phyloP scores from a whole-genome alignment of 23 tunicate genomes.

The Botrylloides violaceus region DNA sequence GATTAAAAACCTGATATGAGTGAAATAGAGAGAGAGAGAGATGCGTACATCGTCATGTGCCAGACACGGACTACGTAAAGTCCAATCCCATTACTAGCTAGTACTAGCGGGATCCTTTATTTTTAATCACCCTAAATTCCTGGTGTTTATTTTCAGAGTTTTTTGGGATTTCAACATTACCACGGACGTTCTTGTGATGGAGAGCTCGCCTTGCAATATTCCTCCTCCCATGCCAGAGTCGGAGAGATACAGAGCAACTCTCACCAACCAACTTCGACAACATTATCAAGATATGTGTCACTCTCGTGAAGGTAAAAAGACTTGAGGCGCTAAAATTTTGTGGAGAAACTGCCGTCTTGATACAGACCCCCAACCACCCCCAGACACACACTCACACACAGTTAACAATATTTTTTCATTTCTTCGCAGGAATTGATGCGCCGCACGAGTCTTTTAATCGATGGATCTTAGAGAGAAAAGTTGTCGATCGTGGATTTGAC shows the following conservation, averaged over 20 bases:
- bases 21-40: not conserved
- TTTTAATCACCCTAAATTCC: too few species aligned
- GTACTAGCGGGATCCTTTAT: too few species aligned
- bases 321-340: too few species aligned
- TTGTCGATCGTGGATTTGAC: constrained; percentile 57
- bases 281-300: constrained; percentile 70
- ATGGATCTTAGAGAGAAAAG: constrained; percentile 82
- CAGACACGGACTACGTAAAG: too few species aligned
- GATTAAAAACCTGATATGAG: not conserved
- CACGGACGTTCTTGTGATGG: constrained; percentile 54
- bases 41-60: too few species aligned
- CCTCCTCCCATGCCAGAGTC: constrained; percentile 70
- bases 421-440: constrained; percentile 43
- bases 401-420: too few species aligned
- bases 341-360: too few species aligned
- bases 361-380: too few species aligned
- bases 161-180: constrained; percentile 56
- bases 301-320: constrained; percentile 46
- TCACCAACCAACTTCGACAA: constrained; percentile 47
- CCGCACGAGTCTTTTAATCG: constrained; percentile 78
- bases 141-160: constrained; percentile 13
- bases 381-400: too few species aligned
- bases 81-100: too few species aligned
- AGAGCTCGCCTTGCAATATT: constrained; percentile 59
- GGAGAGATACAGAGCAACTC: constrained; percentile 42